Base-by-base conservation (phyloP, 2,888 invertebrate species). In the Cheilosia variabilis region DNA sequence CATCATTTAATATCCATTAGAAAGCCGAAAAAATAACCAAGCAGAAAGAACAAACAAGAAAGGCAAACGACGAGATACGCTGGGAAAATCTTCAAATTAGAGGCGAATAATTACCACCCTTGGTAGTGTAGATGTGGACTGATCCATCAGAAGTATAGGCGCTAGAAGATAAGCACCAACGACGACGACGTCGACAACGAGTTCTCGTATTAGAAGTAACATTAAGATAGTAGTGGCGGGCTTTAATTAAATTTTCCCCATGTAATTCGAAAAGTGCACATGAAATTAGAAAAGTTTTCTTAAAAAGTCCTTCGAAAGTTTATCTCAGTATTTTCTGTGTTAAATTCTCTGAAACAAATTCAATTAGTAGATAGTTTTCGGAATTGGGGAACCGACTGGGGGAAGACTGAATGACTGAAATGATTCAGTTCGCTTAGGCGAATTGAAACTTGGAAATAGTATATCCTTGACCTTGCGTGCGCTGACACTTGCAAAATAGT, bases 261-360 rank as follows among this genome's bases (percentile, higher is more conserved):
- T 84, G 79, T 84, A 84, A 84, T 84, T 62, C 60, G 84, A 80
- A 84, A 71, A 84, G 80, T 84, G 75, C 84, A 80, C 84, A 84
- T 80, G 84, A 80, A 84, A 84, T 84, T 84, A 84, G 84, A 80
- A 84, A 84, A 84, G 75, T 84, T 84, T 84, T 47, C 57, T 52
- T 71, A 47, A 62, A 65, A 53, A 79, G 75, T 84, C 79, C 69
- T 75, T 69, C 55, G 22, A 84, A 79, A 84, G 79, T 84, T 84
- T 84, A 80, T 80, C 84, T 47, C 60, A 55, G 75, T 76, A 79
- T 65, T 79, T 84, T 75, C 75, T 60, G 53, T 65, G 84, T 84
- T 84, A 75, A 84, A 84, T 84, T 80, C 66, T 52, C 65, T 84
- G 75, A 71, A 84, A 84, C 84, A 76, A 75, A 84, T 84, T 84